phyloP scores from a whole-genome alignment of 2,797 vertebrate genomes.

The Nannoperca obscura region DNA sequence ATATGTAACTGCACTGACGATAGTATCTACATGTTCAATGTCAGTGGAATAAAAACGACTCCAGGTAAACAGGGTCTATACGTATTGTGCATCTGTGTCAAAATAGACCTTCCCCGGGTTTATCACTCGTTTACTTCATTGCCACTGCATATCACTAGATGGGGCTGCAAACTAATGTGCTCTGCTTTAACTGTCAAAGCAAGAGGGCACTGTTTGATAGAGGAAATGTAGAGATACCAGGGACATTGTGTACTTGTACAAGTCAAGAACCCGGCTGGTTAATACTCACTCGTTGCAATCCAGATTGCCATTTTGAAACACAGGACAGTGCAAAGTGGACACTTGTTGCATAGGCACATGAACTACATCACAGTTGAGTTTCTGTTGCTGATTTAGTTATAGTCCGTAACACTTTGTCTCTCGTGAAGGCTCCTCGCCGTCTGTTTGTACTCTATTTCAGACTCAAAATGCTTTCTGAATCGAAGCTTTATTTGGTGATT shows the following conservation, averaged over 20 bases:
- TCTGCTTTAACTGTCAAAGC: neutral
- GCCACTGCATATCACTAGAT: conserved; percentile 65
- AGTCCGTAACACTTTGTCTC: neutral
- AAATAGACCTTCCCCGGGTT: neutral
- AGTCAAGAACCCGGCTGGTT: neutral
- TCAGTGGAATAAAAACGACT: conserved; percentile 88
- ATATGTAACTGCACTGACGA: conserved; percentile 98
- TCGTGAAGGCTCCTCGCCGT: neutral
- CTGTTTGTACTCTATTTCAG: neutral
- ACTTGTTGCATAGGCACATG: neutral
- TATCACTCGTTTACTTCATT: neutral
- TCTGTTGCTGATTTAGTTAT: neutral
- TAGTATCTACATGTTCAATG: conserved; percentile 94
- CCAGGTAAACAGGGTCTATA: conserved; percentile 85
- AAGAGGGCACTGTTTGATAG: neutral
- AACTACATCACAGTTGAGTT: neutral
- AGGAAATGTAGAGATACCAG: neutral
- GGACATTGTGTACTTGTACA: neutral
- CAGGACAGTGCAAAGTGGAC: neutral
- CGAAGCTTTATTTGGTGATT: neutral
- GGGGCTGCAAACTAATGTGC: conserved; percentile 47
- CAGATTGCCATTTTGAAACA: conserved; percentile 24
- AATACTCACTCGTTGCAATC: neutral
- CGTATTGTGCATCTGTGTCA: neutral
- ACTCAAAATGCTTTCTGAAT: neutral